Percentiles rank a stretch among this genome's conserved stretches.
Conservation (phyloP, 2,113 vertebrate species). For the Chlamydotis undulata region DNA sequence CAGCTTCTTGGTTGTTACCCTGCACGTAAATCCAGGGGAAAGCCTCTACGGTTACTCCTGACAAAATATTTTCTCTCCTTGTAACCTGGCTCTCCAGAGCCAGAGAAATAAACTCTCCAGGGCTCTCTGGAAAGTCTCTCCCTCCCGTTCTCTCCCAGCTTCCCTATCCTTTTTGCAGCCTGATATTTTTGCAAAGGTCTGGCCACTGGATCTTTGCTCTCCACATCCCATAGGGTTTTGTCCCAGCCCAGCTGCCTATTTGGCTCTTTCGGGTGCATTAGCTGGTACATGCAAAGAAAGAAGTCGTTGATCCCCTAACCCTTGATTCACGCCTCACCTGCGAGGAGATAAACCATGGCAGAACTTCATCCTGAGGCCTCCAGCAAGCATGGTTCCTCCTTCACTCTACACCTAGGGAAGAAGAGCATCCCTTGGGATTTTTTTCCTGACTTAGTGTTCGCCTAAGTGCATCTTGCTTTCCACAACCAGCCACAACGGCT, state of each 20-base stretch:
- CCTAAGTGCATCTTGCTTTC: not conserved
- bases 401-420: not conserved
- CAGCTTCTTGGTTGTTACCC: not conserved
- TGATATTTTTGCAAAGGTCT: not conserved
- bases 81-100: not conserved
- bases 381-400: not conserved
- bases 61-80: not conserved
- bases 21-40: not conserved
- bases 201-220: not conserved
- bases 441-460: no score
- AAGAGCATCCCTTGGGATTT: not conserved
- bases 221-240: rapidly evolving
- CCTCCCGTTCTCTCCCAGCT: not conserved
- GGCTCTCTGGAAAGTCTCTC: not conserved
- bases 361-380: not conserved
- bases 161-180: not conserved
- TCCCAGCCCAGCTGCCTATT: not conserved
- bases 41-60: not conserved
- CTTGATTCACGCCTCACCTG: not conserved
- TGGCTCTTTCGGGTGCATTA: not conserved
- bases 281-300: rapidly evolving
- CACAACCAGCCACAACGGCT: not conserved
- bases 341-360: not conserved
- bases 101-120: not conserved
- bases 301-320: not conserved